phyloP scores from a whole-genome alignment of 2,113 vertebrate genomes.

The Phylloscopus trochilus region DNA sequence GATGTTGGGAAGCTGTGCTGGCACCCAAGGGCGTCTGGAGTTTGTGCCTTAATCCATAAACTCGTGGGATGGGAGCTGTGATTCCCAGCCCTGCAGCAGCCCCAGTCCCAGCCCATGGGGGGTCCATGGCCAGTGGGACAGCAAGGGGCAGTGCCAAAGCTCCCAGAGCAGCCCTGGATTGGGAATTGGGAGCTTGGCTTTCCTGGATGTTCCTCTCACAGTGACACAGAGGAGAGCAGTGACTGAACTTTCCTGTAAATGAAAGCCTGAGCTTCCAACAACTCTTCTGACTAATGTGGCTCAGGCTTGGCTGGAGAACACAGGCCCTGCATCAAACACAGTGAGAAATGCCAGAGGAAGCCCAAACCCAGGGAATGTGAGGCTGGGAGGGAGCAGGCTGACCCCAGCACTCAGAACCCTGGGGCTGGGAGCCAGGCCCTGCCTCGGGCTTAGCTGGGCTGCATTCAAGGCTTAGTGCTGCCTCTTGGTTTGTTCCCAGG shows the following conservation, averaged over 20 bases:
- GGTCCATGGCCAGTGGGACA: not conserved
- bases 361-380: not conserved
- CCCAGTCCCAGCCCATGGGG: not conserved
- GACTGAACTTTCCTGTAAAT: not conserved
- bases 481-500: not conserved
- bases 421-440: not conserved
- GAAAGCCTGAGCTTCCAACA: not conserved
- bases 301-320: not conserved
- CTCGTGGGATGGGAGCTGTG: not conserved
- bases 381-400: not conserved
- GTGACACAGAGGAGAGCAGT: not conserved
- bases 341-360: not conserved
- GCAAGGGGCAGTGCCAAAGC: not conserved
- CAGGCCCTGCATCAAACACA: not conserved
- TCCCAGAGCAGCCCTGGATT: not conserved
- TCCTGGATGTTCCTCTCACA: not conserved
- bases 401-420: fast-evolving
- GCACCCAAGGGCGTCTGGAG: fast-evolving
- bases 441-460: not conserved
- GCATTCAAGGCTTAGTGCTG: not conserved
- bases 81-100: not conserved
- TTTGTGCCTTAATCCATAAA: not conserved
- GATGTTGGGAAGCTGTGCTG: not conserved
- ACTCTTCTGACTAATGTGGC: not conserved
- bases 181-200: not conserved